phyloP scores from a whole-genome alignment of 2,888 invertebrate species.

The Drosophila basisetae region DNA sequence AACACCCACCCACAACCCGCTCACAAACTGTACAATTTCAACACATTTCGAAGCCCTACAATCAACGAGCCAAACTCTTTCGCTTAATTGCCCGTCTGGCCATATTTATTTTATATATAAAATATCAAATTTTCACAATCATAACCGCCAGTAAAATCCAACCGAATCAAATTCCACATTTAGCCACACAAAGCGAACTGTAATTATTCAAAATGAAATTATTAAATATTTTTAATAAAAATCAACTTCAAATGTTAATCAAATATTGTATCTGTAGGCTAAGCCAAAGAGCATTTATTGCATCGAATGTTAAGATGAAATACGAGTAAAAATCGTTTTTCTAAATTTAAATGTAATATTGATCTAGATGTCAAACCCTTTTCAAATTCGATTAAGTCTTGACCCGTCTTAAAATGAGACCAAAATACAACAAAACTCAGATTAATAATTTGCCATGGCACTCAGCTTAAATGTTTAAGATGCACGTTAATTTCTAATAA shows the following conservation, averaged over 20 bases:
- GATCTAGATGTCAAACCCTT: not conserved
- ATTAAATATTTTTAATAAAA: not conserved
- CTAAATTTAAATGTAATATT: not conserved
- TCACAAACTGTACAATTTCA: slow-evolving; percentile 13
- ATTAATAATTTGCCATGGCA: not conserved
- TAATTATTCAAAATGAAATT: not conserved
- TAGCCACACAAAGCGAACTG: not conserved
- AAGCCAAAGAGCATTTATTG: not conserved
- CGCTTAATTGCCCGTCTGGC: slow-evolving; percentile 38
- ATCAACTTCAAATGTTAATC: not conserved
- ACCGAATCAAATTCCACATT: slow-evolving; percentile 2
- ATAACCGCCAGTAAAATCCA: not conserved
- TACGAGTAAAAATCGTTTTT: not conserved
- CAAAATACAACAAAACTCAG: not conserved
- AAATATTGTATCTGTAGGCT: not conserved
- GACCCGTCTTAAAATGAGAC: not conserved
- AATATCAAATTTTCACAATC: slow-evolving; percentile 22
- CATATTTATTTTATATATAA: slow-evolving; percentile 31
- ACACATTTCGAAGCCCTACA: slow-evolving; percentile 24
- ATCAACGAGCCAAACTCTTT: slow-evolving; percentile 17
- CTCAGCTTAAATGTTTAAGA: not conserved
- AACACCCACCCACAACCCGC: not conserved
- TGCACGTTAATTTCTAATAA: slow-evolving; percentile 41
- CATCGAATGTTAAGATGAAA: not conserved
- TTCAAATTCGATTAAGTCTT: not conserved